Evolutionary conservation across 2,888 invertebrate genomes (phyloP).

Genomic region (Tetropium fuscum): DNA sequence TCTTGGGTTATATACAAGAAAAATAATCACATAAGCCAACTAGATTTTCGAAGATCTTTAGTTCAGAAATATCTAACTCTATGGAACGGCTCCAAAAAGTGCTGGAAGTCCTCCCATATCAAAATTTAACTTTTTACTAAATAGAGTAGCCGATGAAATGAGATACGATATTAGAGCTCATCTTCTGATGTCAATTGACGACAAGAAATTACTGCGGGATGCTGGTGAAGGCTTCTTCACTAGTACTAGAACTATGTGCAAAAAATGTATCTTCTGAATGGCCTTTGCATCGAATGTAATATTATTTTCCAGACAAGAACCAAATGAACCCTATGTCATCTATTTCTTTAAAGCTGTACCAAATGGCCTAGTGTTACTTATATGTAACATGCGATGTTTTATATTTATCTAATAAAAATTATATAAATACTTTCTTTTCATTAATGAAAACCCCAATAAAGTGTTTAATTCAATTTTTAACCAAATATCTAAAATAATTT

Average conservation of each 20-base stretch:
- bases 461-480: neutral
- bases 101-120: constrained; percentile 4
- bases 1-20: neutral
- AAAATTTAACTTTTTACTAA: constrained; percentile 7
- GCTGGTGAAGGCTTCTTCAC: constrained; percentile 10
- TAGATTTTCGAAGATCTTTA: neutral
- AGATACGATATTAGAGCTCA: constrained; percentile 5
- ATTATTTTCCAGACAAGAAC: neutral
- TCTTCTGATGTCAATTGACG: constrained; percentile 4
- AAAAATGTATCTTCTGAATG: constrained; percentile 18
- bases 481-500: neutral
- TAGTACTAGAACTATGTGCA: constrained; percentile 18
- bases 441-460: constrained; percentile 6
- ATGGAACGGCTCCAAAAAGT: neutral
- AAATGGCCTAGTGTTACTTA: constrained; percentile 22
- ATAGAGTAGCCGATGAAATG: constrained; percentile 4
- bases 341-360: constrained; percentile 12
- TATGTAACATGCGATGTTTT: constrained; percentile 6
- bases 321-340: neutral
- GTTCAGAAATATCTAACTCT: neutral
- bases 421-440: neutral
- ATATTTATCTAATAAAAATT: constrained; percentile 1
- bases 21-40: neutral
- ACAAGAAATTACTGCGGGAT: constrained; percentile 11
- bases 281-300: constrained; percentile 7